Base-by-base conservation (phyloP, 2,113 vertebrate genomes). In the Sclerurus mexicanus region DNA sequence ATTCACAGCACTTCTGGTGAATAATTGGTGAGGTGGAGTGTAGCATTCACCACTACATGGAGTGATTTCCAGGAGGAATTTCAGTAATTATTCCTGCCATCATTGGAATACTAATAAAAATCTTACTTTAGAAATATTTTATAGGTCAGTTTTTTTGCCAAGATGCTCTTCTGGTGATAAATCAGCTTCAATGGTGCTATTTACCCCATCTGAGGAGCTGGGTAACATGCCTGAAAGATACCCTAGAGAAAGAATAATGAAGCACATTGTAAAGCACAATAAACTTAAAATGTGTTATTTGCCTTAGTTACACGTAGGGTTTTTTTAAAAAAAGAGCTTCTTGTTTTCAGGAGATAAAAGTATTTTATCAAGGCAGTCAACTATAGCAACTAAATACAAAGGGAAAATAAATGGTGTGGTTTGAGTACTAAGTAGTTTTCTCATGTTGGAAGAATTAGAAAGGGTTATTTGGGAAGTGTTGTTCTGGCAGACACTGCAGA, bases 41-140 rank as follows among this genome's bases (percentile, higher is more conserved):
- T 39, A 10, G 58, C 46, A 46, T 78, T 93, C 80, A 56, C 83
- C 49, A 71, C 28, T 23, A 23, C 25, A 19, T 25, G 68, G 88
- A 94, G 44, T 47, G 56, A 90, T 94, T 90, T 95, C 93, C 90
- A 85, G 90, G 85, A 94, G 95, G 95, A 90, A 90, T 96, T 96
- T 90, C 55, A 67, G 82, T 94, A 90, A 95, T 95, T 95, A 90
- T 96, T 93, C 81, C 76, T 81, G 47, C 85, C 31, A 6, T 93
- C 79, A 25, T 42, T 87, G 85, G 37, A 88, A 72, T 88, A 46
- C 68, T 94, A 81, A 96, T 81, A 92, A 92, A 96, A 69, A 53
- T 79, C 47, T 81, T 80, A 52, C 59, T 93, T 71, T 60, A 37
- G 76, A 95, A 92, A 40, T 84, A 39, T 49, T 88, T 90, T 89